Percentiles rank a stretch among this genome's conserved stretches.
Evolutionary conservation across 2,797 vertebrate genomes (phyloP).

Genomic region (Anguilla marmorata): DNA sequence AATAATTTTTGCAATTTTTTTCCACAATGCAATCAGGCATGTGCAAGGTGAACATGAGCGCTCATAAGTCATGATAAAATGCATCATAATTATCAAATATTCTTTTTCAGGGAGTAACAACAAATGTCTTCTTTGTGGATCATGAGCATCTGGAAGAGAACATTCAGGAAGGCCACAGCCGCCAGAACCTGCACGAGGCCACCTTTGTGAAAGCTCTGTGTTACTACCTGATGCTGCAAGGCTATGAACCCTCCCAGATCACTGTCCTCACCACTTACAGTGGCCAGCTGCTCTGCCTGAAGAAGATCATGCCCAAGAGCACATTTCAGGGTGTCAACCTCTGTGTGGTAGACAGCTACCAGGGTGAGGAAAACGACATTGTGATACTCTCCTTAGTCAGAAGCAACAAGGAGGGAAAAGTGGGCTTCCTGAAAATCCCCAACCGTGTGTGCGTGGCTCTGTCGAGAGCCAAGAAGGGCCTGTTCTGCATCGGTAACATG

Average conservation of each 20-base stretch:
- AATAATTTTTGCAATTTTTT: not conserved
- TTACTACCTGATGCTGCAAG: constrained; percentile 47
- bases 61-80: not conserved
- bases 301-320: constrained; percentile 40
- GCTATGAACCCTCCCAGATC: constrained; percentile 48
- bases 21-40: not conserved
- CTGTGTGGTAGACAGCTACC: constrained; percentile 52
- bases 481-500: constrained; percentile 52
- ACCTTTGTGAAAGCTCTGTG: constrained; percentile 48
- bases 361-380: constrained; percentile 56
- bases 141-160: constrained; percentile 46
- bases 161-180: constrained; percentile 50
- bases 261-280: constrained; percentile 53
- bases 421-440: constrained; percentile 49
- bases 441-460: constrained; percentile 55
- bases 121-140: constrained; percentile 51
- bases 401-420: constrained; percentile 42
- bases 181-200: constrained; percentile 49
- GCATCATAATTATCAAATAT: constrained; percentile 5
- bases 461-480: constrained; percentile 49
- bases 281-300: constrained; percentile 46
- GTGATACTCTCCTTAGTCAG: constrained; percentile 52
- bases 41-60: not conserved
- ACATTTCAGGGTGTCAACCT: constrained; percentile 39
- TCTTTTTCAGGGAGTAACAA: constrained; percentile 4